phyloP scores from a whole-genome alignment of 2,113 vertebrate species.

The Megaleporinus macrocephalus region DNA sequence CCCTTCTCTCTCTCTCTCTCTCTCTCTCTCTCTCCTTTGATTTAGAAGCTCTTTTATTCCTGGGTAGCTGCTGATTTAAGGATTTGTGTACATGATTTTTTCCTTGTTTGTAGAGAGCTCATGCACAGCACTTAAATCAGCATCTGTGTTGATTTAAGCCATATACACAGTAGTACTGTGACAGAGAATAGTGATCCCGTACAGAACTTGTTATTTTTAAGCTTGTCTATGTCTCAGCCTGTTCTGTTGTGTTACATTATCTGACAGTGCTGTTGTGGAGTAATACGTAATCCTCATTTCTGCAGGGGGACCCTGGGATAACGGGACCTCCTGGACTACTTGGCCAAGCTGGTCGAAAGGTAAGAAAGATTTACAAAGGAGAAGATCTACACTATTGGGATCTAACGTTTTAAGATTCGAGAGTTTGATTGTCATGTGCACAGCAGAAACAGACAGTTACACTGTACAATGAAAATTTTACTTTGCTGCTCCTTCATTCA shows the following conservation, averaged over 20 bases:
- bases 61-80: not conserved
- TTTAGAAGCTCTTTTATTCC: not conserved
- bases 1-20: not conserved
- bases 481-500: too few relatives aligned
- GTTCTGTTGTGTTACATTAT: too few relatives aligned
- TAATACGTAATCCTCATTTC: conserved; percentile 32
- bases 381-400: not conserved
- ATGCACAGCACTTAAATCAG: not conserved
- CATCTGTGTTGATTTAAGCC: not conserved
- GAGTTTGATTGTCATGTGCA: too few relatives aligned
- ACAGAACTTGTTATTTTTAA: not conserved
- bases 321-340: conserved; percentile 81
- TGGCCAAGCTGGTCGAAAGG: conserved; percentile 89
- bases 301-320: conserved; percentile 85
- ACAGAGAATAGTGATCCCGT: not conserved
- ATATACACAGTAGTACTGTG: not conserved
- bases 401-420: too few relatives aligned
- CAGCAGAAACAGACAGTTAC: too few relatives aligned
- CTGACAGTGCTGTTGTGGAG: not conserved
- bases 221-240: too few relatives aligned
- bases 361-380: conserved; percentile 69
- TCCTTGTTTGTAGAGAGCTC: too few relatives aligned
- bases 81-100: not conserved
- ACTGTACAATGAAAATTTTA: too few relatives aligned
- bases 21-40: not conserved